Percentiles rank a stretch among this genome's conserved stretches.
Conservation (phyloP, 2,888 invertebrate genomes). For the Megalurothrips usitatus region DNA sequence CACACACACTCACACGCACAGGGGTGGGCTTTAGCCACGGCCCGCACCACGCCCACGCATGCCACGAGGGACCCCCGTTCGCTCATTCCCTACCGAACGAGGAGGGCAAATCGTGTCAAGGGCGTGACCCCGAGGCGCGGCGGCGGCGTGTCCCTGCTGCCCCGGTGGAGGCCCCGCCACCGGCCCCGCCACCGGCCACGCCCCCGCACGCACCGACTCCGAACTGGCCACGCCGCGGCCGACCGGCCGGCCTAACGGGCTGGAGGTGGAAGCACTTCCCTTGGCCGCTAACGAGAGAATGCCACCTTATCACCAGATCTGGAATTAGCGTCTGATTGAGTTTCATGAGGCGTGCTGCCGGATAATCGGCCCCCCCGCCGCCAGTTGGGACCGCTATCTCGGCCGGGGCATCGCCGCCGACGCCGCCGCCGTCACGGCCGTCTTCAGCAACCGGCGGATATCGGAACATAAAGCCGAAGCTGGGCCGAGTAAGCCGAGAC, state of each 20-base stretch:
- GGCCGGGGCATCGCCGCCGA: too few relatives aligned
- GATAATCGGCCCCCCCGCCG: neutral
- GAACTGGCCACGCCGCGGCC: neutral
- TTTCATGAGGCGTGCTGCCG: slow-evolving; percentile 17
- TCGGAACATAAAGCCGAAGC: too few relatives aligned
- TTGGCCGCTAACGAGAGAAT: neutral
- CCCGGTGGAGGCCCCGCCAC: too few relatives aligned
- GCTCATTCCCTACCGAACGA: neutral
- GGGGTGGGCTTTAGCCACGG: too few relatives aligned
- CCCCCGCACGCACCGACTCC: neutral
- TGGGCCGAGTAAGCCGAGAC: too few relatives aligned
- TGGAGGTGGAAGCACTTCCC: neutral
- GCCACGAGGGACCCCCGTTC: too few relatives aligned
- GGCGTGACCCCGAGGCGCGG: neutral
- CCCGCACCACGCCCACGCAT: too few relatives aligned
- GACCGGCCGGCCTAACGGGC: neutral
- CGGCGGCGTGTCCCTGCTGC: neutral
- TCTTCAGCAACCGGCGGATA: too few relatives aligned
- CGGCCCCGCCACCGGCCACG: neutral
- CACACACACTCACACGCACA: too few relatives aligned
- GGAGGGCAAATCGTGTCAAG: neutral
- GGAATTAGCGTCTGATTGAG: slow-evolving; percentile 1
- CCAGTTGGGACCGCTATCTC: too few relatives aligned
- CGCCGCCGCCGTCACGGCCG: too few relatives aligned
- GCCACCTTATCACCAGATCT: slow-evolving; percentile 1